phyloP scores from a whole-genome alignment of 2,888 invertebrate species.

The Euphydryas editha region DNA sequence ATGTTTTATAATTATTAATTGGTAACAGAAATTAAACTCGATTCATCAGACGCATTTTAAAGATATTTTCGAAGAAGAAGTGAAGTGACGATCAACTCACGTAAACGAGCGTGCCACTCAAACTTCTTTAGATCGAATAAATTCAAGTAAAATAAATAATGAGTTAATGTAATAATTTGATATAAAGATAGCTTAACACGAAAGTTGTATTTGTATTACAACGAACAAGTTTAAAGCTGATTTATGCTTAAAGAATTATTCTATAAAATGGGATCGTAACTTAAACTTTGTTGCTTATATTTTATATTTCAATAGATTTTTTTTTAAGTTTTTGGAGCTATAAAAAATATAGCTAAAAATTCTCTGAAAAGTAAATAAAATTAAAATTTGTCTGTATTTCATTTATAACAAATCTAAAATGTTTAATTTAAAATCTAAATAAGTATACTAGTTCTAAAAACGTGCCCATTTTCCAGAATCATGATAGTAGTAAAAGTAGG shows the following conservation, averaged over 20 bases:
- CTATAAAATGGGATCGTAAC: neutral
- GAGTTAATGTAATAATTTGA: neutral
- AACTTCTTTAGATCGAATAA: neutral
- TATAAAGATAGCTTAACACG: neutral
- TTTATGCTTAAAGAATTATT: neutral
- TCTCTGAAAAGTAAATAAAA: no score
- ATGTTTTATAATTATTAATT: slow-evolving; percentile 17
- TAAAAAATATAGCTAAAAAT: no score
- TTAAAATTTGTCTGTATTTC: no score
- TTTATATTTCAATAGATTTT: neutral
- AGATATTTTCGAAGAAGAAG: slow-evolving; percentile 54
- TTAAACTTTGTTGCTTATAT: no score
- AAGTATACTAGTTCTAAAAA: no score
- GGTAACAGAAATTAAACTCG: slow-evolving; percentile 38
- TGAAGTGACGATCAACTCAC: slow-evolving; percentile 45
- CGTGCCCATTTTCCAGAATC: no score
- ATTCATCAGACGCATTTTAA: slow-evolving; percentile 46
- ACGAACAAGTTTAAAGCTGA: neutral
- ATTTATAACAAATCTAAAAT: no score
- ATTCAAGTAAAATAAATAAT: neutral
- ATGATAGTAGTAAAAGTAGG: no score
- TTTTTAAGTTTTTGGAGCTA: no score
- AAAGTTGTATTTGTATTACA: neutral
- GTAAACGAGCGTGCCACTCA: slow-evolving; percentile 42
- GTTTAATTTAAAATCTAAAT: no score